Conservation (phyloP, 2,797 vertebrate species). For the Ibycter americanus region DNA sequence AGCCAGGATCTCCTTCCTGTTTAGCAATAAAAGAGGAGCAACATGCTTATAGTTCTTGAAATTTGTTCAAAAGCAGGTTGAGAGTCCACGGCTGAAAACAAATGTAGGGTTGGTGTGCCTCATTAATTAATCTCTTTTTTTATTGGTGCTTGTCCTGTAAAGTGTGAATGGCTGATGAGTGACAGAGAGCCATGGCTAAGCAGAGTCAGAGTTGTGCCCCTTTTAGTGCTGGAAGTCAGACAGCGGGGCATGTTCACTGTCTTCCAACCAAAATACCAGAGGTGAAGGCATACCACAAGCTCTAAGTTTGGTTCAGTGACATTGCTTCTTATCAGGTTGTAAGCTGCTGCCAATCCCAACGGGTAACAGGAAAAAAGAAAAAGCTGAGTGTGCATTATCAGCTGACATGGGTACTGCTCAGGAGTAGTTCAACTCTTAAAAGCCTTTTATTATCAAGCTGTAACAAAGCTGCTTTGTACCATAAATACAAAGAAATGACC, state of each 20-base stretch:
- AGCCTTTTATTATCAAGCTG: background rate
- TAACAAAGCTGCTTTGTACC: constrained; percentile 29
- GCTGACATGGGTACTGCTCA: background rate
- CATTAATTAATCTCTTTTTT: background rate
- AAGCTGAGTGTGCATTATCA: background rate
- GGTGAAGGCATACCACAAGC: background rate
- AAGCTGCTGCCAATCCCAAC: background rate
- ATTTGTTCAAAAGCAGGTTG: background rate
- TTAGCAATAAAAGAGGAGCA: background rate
- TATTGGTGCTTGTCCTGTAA: background rate
- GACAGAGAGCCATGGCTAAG: background rate
- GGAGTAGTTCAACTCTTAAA: background rate
- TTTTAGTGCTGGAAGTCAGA: background rate
- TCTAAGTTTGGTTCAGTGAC: background rate
- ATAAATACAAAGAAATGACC: background rate
- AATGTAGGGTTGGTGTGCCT: background rate
- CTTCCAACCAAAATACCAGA: background rate
- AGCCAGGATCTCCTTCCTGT: background rate
- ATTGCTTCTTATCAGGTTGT: background rate
- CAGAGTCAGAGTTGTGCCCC: background rate
- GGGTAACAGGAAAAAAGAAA: background rate
- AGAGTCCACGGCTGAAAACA: background rate
- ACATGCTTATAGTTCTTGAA: background rate
- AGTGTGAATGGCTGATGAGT: background rate
- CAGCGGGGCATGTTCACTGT: background rate